Evolutionary conservation across 2,113 vertebrate species (phyloP).

Genomic region (Amphilophus citrinellus): DNA sequence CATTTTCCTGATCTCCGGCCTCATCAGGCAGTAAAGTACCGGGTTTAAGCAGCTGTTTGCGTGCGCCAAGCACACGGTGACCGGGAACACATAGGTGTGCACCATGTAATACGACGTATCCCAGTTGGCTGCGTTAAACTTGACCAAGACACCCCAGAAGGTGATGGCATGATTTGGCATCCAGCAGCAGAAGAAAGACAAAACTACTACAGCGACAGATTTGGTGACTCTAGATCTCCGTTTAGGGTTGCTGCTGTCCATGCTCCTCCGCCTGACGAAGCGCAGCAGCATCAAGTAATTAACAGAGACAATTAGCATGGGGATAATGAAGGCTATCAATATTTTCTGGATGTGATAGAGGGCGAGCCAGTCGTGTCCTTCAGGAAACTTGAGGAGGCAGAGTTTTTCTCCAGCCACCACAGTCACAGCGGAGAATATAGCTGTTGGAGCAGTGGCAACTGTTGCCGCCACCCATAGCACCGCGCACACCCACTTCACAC

Average conservation of each 20-base stretch:
- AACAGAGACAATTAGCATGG: conserved; percentile 74
- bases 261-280: conserved; percentile 76
- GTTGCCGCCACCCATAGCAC: conserved; percentile 77
- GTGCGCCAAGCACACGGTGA: conserved; percentile 84
- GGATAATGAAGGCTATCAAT: conserved; percentile 77
- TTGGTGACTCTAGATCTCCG: conserved; percentile 75
- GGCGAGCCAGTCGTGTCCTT: conserved; percentile 79
- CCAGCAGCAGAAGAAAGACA: conserved; percentile 81
- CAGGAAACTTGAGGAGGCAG: conserved; percentile 79
- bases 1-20: conserved; percentile 83
- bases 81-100: conserved; percentile 84
- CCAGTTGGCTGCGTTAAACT: conserved; percentile 83
- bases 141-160: conserved; percentile 86
- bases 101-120: conserved; percentile 80
- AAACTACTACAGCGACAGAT: conserved; percentile 75
- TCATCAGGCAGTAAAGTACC: conserved; percentile 83
- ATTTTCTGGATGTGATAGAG: conserved; percentile 83
- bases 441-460: conserved; percentile 76
- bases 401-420: conserved; percentile 78
- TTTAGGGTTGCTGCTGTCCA: conserved; percentile 67
- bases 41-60: conserved; percentile 86
- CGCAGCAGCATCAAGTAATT: conserved; percentile 81
- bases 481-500: conserved; percentile 76
- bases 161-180: conserved; percentile 83
- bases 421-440: conserved; percentile 76